Base-by-base conservation (phyloP, 2,888 invertebrate genomes). In the Hydrotaea cyrtoneurina region DNA sequence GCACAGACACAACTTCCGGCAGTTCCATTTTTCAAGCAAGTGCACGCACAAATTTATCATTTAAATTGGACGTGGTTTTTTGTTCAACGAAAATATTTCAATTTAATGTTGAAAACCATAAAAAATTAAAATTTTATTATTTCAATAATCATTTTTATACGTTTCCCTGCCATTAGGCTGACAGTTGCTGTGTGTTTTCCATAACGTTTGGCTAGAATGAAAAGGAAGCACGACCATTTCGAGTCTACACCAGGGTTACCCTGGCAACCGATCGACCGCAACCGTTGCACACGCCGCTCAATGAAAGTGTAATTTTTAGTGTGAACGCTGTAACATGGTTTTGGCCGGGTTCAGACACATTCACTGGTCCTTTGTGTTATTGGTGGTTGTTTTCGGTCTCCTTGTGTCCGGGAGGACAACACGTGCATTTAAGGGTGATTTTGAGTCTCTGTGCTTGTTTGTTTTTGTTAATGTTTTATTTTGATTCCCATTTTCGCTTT, bases 1-100 rank as follows among this genome's bases (percentile, higher is more conserved):
- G 88, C 86, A 90, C 88, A 10, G 91, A 91, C 76, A 91, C 90
- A 77, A 88, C 88, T 57, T 91, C 91, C 43, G 91, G 90, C 77
- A 91, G 87, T 66, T 91, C 91, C 87, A 87, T 87, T 62, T 69
- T 78, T 39, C 13, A 26, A 15, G 43, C 31, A 31, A n/a, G n/a
- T 23, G 17, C 57, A 10, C 5, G 1, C 3, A 59, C 4, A 59
- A 23, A 13, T 26, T 59, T 3, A 57, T 10, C 23, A 57, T 66
- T 46, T 23, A 46, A 17, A 66, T n/a, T 19, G 36, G 21, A 43
- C 2, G 17, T 36, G 17, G 31, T 64, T 66, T 66, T 66, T 10
- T n/a, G 36, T n/a, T n/a, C n/a, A n/a, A n/a, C 13, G 39, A 10
- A 39, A 39, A 39, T n/a, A 39, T 39, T 13, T 55, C 11, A 46